Evolutionary conservation across 92 coral and sea anemone genomes (phyloP), one percentile per base, ranked within the genome.

Genomic region (Phenganax subtilis): DNA sequence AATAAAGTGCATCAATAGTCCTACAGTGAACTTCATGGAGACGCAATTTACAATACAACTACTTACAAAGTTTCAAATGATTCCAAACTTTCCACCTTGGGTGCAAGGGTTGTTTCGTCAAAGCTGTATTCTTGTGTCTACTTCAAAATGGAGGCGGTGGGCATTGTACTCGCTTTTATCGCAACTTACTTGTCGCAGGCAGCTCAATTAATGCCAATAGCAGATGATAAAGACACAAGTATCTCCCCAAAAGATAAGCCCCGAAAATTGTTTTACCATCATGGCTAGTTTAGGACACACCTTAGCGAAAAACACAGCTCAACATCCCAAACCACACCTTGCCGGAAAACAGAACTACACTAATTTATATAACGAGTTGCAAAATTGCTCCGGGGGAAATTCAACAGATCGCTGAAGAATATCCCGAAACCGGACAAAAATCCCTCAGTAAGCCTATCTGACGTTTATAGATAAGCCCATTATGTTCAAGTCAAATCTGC

Each of bases 391-490:
- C 11, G 17, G 75, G 73, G 61, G 27, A 37, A 25, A 63, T 64
- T 30, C 14, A 17, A 64, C 29, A 10, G 51, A 15, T 55, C 29
- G 10, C 5, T 20, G 56, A 77, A 7, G 51, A n/a, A 79, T 31
- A 79, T 79, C 52, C 71, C 65, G 75, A 67, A 62, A 51, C 68
- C 28, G 82, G 16, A 31, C 56, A 55, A 79, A 79, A 79, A 79
- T 79, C 83, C 83, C 17, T 79, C 57, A 55, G 83, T 79, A 79
- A 79, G 83, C 83, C 83, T 63, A 79, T 79, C 83, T 79, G 83
- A 79, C 83, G 83, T 79, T 6, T 55, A 63, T 59, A 79, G 83
- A 79, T 79, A 79, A 79, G 83, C 83, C 83, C 68, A 79, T 79
- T 79, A 79, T 51, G 62, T 47, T 51, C 44, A 12, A 17, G 60